phyloP scores from a whole-genome alignment of 1,140 invertebrate genomes.

The Venustaconcha ellipsiformis region DNA sequence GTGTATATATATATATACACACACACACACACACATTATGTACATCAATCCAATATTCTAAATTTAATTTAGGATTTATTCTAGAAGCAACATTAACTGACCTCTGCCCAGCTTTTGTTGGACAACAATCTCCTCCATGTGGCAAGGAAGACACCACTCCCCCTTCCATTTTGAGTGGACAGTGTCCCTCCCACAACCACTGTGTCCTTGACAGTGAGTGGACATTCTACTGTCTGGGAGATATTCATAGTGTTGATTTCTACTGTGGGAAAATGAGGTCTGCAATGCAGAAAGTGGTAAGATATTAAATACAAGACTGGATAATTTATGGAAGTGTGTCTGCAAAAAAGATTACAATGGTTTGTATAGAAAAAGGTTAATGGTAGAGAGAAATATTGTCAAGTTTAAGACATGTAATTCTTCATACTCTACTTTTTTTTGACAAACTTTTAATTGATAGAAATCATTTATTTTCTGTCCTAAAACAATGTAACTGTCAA shows the following conservation, averaged over 20 bases:
- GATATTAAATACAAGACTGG: not conserved
- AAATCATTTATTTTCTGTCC: too few species aligned
- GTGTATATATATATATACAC: too few species aligned
- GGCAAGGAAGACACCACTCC: conserved; percentile 80
- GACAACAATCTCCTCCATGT: conserved; percentile 82
- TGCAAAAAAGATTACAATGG: too few species aligned
- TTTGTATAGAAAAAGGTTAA: too few species aligned
- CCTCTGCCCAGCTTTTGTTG: conserved; percentile 86
- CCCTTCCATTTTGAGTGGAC: conserved; percentile 87
- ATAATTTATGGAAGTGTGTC: too few species aligned
- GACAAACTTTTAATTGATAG: too few species aligned
- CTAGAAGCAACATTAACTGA: conserved; percentile 47
- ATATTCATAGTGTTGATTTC: conserved; percentile 94
- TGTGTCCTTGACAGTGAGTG: conserved; percentile 86
- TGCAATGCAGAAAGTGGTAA: conserved; percentile 38
- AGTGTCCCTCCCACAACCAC: conserved; percentile 77
- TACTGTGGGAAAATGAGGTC: conserved; percentile 77
- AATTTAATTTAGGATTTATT: not conserved
- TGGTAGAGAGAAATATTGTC: too few species aligned
- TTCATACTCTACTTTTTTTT: not conserved
- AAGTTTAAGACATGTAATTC: not conserved
- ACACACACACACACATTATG: too few species aligned
- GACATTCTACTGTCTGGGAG: conserved; percentile 92
- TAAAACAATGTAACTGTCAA: too few species aligned
- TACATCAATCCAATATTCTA: not conserved